Evolutionary conservation across 35 echinoderm and acorn worm species (phyloP), one percentile per base, ranked within the genome.

Genomic region (Holothuria glaberrima): DNA sequence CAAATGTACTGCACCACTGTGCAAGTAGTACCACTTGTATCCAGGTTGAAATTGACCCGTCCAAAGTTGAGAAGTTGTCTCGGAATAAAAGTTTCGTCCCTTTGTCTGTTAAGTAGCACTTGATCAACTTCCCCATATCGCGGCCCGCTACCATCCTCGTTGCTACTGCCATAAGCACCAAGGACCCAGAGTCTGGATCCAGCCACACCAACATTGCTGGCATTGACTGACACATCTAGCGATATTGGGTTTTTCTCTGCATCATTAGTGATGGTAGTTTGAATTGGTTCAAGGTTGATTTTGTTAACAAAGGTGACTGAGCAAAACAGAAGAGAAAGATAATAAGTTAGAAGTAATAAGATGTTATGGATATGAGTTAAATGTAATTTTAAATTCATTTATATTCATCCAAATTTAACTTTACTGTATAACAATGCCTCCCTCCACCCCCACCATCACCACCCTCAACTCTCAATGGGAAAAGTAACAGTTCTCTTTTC

Each of bases 111-210:
- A 6, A 45, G 27, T 1, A 96, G 74, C 22, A 82, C 91, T 59
- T 96, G 81, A 30, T 93, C 68, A 19, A 89, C 75, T 5, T 75
- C 58, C 14, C 74, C 50, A 54, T 83, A 88, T 65, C 68, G 26
- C 12, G 70, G 44, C 1, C 91, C 94, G 38, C 63, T 72, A 25
- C 91, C 91, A 9, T 86, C 59, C 2, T 25, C 27, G 28, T 86
- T 88, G 25, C 68, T 30, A 48, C 91, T 96, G 6, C 67, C 75
- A 58, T 48, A 96, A 9, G 89, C 45, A 6, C 78, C 52, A 45
- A 96, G 71, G 38, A 76, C 52, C 94, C 94, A 96, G 9, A 96
- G 91, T 20, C 58, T 89, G 31, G 88, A 56, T 1, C 94, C 94
- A 17, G 72, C 76, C 20, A 96, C 89, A 71, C 87, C 79, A 9